These are phyloP conservation scores for Dendroctonus valens DNA, from an alignment of 1,140 invertebrate genomes.

Conservation along the genomic window DNA sequence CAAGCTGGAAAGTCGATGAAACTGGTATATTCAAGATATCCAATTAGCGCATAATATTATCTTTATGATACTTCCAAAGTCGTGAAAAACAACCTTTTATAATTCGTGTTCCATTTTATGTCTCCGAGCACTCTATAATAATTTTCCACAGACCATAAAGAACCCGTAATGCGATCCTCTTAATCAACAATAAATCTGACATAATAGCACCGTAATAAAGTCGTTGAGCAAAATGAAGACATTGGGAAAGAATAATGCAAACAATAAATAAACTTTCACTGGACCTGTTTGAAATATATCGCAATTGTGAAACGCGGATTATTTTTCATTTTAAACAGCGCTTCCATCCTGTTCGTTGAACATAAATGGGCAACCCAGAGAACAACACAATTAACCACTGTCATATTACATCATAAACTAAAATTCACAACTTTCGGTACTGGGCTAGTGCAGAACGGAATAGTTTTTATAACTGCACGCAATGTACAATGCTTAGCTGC, in stretches of 20 bases:
- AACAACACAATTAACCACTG: slow-evolving; percentile 29
- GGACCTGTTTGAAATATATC: slow-evolving; percentile 13
- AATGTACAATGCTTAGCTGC: too few species aligned
- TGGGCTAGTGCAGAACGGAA: slow-evolving; percentile 3
- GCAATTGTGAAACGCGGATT: slow-evolving; percentile 10
- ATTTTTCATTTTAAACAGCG: slow-evolving; percentile 28
- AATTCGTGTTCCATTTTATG: slow-evolving; percentile 7
- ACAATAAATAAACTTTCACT: slow-evolving; percentile 21
- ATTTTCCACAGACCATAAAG: slow-evolving; percentile 7
- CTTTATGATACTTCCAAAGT: too few species aligned
- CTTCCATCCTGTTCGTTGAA: slow-evolving; percentile 13
- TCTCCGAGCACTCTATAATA: slow-evolving; percentile 8
- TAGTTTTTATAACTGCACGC: neutral
- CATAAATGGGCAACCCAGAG: slow-evolving; percentile 22
- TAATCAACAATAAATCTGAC: slow-evolving; percentile 26
- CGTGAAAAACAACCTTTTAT: neutral
- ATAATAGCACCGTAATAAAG: slow-evolving; percentile 22
- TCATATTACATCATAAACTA: slow-evolving; percentile 27
- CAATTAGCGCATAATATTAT: too few species aligned
- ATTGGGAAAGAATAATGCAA: slow-evolving; percentile 16
- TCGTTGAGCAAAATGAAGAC: slow-evolving; percentile 7
- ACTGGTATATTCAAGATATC: too few species aligned
- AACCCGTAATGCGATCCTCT: slow-evolving; percentile 7
- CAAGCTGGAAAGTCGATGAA: too few species aligned
- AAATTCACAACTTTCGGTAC: slow-evolving; percentile 14